Base-by-base conservation (phyloP, 2,888 invertebrate species). In the Trachelus iudaicus region DNA sequence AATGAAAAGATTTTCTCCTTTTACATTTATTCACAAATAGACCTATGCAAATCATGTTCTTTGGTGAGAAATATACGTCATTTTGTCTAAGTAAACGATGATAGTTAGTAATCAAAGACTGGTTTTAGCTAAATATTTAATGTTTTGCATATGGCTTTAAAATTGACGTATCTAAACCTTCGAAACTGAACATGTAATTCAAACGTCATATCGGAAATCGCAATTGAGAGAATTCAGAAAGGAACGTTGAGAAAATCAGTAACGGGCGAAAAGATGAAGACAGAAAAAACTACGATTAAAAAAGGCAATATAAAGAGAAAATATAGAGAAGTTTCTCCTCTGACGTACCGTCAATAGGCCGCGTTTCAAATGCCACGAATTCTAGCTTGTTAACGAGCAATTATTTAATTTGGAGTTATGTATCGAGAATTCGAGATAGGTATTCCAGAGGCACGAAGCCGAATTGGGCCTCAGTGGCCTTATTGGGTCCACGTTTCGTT, bases 401-500 rank as follows among this genome's bases (percentile, higher is more conserved):
- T 78, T 78, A 78, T 78, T 78, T 78, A 78, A 78, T 78, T 78
- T 78, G 73, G 78, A 78, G 78, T 78, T 78, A 78, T 78, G 78
- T 78, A 78, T 78, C 78, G 78, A 78, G 76, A 76, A 78, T 78
- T 73, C 76, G 33, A 76, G 78, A 73, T 78, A 76, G 77, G 77
- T 75, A 77, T 77, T 75, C 71, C 71, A 69, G 71, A 74, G 37
- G 68, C 69, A 56, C 69, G 23, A 56, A 69, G 69, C 71, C 69
- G 75, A 56, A 56, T 56, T 56, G 56, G 56, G 23, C 56, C 74
- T 13, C 37, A 69, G 56, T 75, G 77, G 40, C 77, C 76, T 56
- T 75, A 75, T 69, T 80, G 80, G 78, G 76, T 83, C 82, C 79
- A 84, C 80, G 82, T 81, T 81, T 83, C 80, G 82, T 84, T 81